Evolutionary conservation across 2,797 vertebrate genomes (phyloP).

Genomic region (Cyprinella venusta): DNA sequence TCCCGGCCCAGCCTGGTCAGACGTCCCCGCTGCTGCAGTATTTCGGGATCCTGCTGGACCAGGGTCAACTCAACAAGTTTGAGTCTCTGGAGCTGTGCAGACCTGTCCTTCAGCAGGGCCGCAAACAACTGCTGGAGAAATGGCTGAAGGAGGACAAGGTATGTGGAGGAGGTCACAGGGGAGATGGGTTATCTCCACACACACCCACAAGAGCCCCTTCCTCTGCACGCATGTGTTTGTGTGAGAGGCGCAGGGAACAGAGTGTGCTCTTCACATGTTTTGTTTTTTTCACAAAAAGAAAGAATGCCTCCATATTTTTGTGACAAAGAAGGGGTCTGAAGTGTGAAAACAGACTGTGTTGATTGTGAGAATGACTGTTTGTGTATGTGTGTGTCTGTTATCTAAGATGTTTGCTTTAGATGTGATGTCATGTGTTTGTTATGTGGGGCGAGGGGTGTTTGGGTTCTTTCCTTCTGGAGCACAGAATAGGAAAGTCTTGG

Average conservation of each 20-base stretch:
- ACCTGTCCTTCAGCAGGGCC: slow-evolving; percentile 95
- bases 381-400: slow-evolving; percentile 39
- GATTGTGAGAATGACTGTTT: slow-evolving; percentile 12
- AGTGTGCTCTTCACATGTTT: not conserved
- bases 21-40: slow-evolving; percentile 96
- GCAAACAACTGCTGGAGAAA: slow-evolving; percentile 96
- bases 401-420: slow-evolving; percentile 54
- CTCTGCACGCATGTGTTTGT: slow-evolving; percentile 18
- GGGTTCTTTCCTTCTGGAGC: slow-evolving; percentile 4
- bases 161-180: slow-evolving; percentile 34
- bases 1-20: slow-evolving; percentile 95
- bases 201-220: slow-evolving; percentile 43
- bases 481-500: slow-evolving; percentile 24
- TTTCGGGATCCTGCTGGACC: slow-evolving; percentile 96
- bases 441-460: slow-evolving; percentile 48
- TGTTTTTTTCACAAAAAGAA: slow-evolving; percentile 11
- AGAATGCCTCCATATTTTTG: slow-evolving; percentile 35
- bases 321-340: slow-evolving; percentile 21
- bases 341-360: slow-evolving; percentile 19
- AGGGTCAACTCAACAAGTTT: slow-evolving; percentile 97
- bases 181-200: slow-evolving; percentile 42
- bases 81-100: slow-evolving; percentile 97
- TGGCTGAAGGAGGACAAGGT: slow-evolving; percentile 99
- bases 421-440: slow-evolving; percentile 63
- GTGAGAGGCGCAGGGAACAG: slow-evolving; percentile 18